Percentiles rank a stretch among this genome's conserved stretches.
Evolutionary conservation across 2,797 vertebrate species (phyloP).

Genomic region (Labroides dimidiatus): DNA sequence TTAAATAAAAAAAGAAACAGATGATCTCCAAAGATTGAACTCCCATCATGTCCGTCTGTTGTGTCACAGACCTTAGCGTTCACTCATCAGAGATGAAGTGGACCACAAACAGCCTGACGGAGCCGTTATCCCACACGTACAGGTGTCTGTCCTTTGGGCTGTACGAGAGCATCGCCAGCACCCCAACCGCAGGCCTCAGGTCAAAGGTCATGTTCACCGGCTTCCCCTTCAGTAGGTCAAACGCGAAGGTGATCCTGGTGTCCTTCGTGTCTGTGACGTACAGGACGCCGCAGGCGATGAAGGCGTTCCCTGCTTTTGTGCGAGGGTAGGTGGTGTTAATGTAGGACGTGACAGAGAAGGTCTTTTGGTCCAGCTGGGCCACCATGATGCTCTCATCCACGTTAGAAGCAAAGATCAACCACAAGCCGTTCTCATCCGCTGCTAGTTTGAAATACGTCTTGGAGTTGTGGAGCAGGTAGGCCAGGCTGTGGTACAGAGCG

Average conservation of each 20-base stretch:
- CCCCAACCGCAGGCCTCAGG: conserved; percentile 85
- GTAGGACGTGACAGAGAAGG: conserved; percentile 84
- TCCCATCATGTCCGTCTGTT: background rate
- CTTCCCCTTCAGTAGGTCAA: conserved; percentile 89
- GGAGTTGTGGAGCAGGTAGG: conserved; percentile 93
- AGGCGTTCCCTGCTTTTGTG: conserved; percentile 93
- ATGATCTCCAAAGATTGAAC: background rate
- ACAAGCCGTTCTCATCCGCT: conserved; percentile 92
- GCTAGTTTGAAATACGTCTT: conserved; percentile 97
- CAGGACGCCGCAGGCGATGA: conserved; percentile 91
- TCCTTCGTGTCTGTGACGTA: conserved; percentile 96
- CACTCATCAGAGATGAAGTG: conserved; percentile 84
- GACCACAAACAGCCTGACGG: conserved; percentile 88
- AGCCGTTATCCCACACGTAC: conserved; percentile 93
- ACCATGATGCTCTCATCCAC: conserved; percentile 89
- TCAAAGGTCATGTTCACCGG: conserved; percentile 89
- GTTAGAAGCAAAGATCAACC: conserved; percentile 94
- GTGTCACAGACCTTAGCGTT: conserved; percentile 8
- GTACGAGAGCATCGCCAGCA: conserved; percentile 95
- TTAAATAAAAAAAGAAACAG: conserved; percentile 7
- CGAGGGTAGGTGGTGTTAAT: conserved; percentile 94
- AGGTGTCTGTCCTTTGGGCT: conserved; percentile 88
- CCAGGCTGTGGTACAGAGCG: conserved; percentile 88
- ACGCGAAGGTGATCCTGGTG: conserved; percentile 89
- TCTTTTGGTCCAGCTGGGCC: conserved; percentile 89